phyloP scores from a whole-genome alignment of 2,113 vertebrate species.

The Semicossyphus pulcher region DNA sequence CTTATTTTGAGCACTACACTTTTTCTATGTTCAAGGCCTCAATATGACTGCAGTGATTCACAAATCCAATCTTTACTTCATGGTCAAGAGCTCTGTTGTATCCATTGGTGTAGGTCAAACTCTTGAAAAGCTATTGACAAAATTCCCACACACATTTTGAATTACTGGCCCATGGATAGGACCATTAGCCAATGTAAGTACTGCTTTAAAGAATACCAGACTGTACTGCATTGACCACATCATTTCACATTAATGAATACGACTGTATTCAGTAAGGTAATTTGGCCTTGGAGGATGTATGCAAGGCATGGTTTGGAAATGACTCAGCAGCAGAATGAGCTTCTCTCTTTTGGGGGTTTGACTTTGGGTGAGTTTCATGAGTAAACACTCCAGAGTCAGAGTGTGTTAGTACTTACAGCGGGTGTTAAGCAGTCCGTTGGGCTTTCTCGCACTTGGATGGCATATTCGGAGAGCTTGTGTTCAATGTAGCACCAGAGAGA shows the following conservation, averaged over 20 bases:
- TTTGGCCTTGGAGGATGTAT: not conserved
- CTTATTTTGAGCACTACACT: not conserved
- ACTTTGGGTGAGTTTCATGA: slow-evolving; percentile 11
- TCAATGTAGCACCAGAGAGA: slow-evolving; percentile 47
- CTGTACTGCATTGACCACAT: not conserved
- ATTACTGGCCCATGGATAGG: not conserved
- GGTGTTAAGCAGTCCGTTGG: slow-evolving; percentile 63
- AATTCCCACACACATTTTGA: not conserved
- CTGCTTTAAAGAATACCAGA: not conserved
- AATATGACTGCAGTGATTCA: not conserved
- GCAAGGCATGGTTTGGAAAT: slow-evolving; percentile 1
- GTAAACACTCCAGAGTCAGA: slow-evolving; percentile 17
- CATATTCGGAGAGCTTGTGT: slow-evolving; percentile 51
- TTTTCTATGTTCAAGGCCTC: not conserved
- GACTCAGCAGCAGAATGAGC: slow-evolving; percentile 11
- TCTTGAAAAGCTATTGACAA: not conserved
- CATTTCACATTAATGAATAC: slow-evolving; percentile 6
- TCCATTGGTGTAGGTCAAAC: not conserved
- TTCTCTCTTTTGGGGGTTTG: slow-evolving; percentile 22
- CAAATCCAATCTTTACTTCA: not conserved
- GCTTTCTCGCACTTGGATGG: slow-evolving; percentile 54
- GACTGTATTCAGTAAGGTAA: not conserved
- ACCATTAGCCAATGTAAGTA: not conserved
- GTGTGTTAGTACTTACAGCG: slow-evolving; percentile 66
- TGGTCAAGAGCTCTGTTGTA: slow-evolving; percentile 26